These are phyloP conservation scores for Acanthoscelides obtectus DNA, from an alignment of 2,888 invertebrate species.

Conservation along the genomic window DNA sequence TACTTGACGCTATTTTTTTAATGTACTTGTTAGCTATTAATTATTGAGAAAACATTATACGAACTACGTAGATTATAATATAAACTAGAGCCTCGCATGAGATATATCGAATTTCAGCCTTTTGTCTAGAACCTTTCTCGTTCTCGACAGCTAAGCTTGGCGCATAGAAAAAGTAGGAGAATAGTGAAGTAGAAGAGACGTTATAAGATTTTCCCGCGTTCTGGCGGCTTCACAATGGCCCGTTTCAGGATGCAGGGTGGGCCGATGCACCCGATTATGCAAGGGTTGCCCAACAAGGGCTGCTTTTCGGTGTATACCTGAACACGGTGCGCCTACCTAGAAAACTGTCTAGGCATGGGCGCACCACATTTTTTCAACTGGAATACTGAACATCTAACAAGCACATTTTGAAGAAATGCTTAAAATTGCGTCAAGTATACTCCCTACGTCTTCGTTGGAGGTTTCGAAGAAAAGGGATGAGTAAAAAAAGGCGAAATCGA, in stretches of 20 bases:
- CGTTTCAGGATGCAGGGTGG: constrained; percentile 34
- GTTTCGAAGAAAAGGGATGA: too few species aligned
- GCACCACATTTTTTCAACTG: background rate
- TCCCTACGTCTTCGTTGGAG: too few species aligned
- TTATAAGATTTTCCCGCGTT: constrained; percentile 32
- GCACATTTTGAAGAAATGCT: too few species aligned
- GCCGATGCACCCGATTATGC: constrained; percentile 18
- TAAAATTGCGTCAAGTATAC: too few species aligned
- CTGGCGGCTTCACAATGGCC: constrained; percentile 29
- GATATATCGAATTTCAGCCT: background rate
- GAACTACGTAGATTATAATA: too few species aligned
- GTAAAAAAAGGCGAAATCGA: too few species aligned
- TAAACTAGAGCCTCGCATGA: too few species aligned
- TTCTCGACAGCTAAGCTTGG: constrained; percentile 5
- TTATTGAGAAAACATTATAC: too few species aligned
- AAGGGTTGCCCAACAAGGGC: constrained; percentile 33
- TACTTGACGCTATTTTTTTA: too few species aligned
- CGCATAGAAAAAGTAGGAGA: constrained; percentile 17
- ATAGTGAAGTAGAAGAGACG: constrained; percentile 28
- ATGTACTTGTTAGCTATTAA: too few species aligned
- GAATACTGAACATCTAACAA: too few species aligned
- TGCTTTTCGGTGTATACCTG: constrained; percentile 30
- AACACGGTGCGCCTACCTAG: constrained; percentile 1
- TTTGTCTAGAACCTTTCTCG: constrained; percentile 9
- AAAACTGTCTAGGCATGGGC: background rate